Evolutionary conservation across 1,140 invertebrate genomes (phyloP).

Genomic region (Pseudomyrmex flavicornis): DNA sequence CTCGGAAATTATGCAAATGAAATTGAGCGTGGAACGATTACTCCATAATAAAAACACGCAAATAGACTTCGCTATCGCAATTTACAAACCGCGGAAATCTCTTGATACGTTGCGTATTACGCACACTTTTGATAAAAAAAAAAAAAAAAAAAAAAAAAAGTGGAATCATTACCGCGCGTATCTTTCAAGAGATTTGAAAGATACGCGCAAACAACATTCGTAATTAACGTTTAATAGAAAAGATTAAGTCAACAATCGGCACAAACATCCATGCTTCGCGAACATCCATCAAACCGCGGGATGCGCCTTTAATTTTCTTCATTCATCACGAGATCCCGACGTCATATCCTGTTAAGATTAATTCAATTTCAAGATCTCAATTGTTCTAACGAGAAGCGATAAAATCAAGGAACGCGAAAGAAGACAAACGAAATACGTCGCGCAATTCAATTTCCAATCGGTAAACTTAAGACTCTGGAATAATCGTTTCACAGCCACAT

Average conservation of each 20-base stretch:
- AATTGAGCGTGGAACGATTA: neutral
- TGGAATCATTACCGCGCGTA: neutral
- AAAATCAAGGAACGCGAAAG: neutral
- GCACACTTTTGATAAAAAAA: neutral
- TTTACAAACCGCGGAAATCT: neutral
- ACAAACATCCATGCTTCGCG: neutral
- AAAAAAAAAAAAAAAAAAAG: no score
- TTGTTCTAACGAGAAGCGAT: neutral
- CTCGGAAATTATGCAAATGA: neutral
- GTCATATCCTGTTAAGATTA: neutral
- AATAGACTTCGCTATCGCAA: neutral
- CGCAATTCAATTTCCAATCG: neutral
- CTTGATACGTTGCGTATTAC: neutral
- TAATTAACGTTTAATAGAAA: neutral
- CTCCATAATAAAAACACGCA: neutral
- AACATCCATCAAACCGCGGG: no score
- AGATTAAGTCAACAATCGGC: neutral
- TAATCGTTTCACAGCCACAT: no score
- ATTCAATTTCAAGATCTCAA: neutral
- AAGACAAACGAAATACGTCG: neutral
- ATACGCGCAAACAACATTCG: neutral
- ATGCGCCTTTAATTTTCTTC: no score
- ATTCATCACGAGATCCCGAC: neutral
- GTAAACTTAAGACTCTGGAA: no score
- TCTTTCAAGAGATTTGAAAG: neutral